Evolutionary conservation across 2,113 vertebrate genomes (phyloP), one percentile per base, ranked within the genome.

Genomic region (Gymnocephalus cernua): DNA sequence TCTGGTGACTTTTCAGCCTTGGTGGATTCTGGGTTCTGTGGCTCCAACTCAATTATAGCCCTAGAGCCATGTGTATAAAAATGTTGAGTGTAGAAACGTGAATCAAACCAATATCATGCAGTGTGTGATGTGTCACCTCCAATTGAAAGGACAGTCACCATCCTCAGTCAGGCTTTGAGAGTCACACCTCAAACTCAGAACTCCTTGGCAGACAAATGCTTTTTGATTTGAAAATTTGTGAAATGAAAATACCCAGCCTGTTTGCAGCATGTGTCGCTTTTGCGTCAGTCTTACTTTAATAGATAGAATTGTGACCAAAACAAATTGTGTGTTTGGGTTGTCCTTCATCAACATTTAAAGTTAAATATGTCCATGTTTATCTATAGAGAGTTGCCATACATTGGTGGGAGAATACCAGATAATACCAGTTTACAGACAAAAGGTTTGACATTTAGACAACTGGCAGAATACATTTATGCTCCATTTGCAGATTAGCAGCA

Each of bases 1-100:
- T 23, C 14, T 6, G 48, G 6, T 62, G 35, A 63, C 11, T 68
- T 25, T 4, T 53, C 79, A 51, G 32, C 15, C 27, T 45, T 25
- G 18, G 47, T 58, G 35, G 7, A 16, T 64, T 45, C 25, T 65
- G 50, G 38, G n/a, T 74, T 74, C 14, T 71, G 38, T 72, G 41
- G 47, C 35, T 27, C 3, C n/a, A 53, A 27, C 15, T 63, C 15
- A 63, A 9, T 41, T 16, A 21, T 57, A 71, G 10, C 16, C 2
- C 0, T 19, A 8, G 21, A 63, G 41, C 23, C 15, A 56, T 51
- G 8, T 50, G 10, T 23, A 9, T 9, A 51, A 13, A 35, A 32
- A 51, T 50, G 18, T 21, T 4, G 45, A 32, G 3, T 14, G 19
- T 68, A 54, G 13, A 69, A 6, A 47, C 48, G 18, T 16, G 18